Evolutionary conservation across 1,140 invertebrate species (phyloP).

Genomic region (Ceratina australensis): DNA sequence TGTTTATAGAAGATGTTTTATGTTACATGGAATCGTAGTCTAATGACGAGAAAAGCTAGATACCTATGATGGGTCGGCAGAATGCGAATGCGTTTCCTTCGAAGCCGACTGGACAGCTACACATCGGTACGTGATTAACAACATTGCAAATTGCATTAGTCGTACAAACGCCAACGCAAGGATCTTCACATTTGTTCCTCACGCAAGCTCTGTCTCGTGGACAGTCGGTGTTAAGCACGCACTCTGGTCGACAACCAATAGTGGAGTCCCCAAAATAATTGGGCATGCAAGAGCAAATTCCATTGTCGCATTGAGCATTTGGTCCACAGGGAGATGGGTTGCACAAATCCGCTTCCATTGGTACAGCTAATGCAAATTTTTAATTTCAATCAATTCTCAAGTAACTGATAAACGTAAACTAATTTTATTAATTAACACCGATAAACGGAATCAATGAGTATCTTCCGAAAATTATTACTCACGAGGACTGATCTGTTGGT

Average conservation of each 20-base stretch:
- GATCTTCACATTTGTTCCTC: slow-evolving; percentile 85
- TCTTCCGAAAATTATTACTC: background rate
- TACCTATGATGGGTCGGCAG: slow-evolving; percentile 78
- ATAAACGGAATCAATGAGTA: too few species aligned
- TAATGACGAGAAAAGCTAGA: slow-evolving; percentile 32
- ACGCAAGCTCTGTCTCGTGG: slow-evolving; percentile 85
- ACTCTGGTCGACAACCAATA: slow-evolving; percentile 83
- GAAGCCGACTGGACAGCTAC: slow-evolving; percentile 84
- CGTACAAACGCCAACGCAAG: slow-evolving; percentile 86
- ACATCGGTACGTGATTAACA: slow-evolving; percentile 87
- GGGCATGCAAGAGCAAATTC: slow-evolving; percentile 82
- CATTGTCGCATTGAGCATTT: slow-evolving; percentile 82
- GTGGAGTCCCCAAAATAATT: slow-evolving; percentile 86
- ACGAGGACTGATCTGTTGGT: slow-evolving; percentile 25
- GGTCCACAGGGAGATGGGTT: slow-evolving; percentile 84
- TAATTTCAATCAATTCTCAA: background rate
- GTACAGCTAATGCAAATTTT: background rate
- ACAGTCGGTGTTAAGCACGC: slow-evolving; percentile 87
- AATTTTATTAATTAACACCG: too few species aligned
- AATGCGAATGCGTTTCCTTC: slow-evolving; percentile 86
- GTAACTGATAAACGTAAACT: too few species aligned
- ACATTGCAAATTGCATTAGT: slow-evolving; percentile 86
- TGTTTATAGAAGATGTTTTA: background rate
- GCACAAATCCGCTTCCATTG: slow-evolving; percentile 79
- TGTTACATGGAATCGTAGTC: background rate